These are phyloP conservation scores for Abrostola tripartita DNA, from an alignment of 2,888 invertebrate genomes.

Conservation along the genomic window DNA sequence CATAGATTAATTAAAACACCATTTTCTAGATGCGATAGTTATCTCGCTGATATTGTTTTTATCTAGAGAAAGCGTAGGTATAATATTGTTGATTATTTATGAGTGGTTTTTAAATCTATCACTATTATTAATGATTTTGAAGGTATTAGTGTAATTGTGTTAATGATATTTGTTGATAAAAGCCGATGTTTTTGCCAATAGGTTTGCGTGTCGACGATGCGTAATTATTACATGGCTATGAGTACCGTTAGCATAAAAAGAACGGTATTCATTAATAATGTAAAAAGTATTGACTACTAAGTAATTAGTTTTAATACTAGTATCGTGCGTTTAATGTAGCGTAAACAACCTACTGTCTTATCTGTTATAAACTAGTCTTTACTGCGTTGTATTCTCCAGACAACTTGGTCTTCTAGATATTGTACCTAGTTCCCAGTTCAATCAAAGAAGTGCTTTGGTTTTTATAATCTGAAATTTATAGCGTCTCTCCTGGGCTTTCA, in stretches of 20 bases:
- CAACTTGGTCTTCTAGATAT: too few relatives aligned
- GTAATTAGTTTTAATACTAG: too few relatives aligned
- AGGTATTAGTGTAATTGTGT: constrained; percentile 13
- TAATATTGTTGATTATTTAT: background rate
- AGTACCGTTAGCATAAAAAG: too few relatives aligned
- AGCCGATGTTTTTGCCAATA: background rate
- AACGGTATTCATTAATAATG: too few relatives aligned
- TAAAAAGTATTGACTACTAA: too few relatives aligned
- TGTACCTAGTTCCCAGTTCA: too few relatives aligned
- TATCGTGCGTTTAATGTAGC: too few relatives aligned
- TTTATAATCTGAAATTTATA: background rate
- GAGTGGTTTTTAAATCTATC: constrained; percentile 6
- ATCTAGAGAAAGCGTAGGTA: constrained; percentile 24
- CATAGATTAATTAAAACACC: constrained; percentile 47
- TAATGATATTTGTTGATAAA: background rate
- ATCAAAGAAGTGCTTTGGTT: too few relatives aligned
- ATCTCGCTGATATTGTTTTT: constrained; percentile 32
- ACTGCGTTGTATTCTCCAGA: too few relatives aligned
- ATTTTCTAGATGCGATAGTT: constrained; percentile 37
- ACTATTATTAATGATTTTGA: constrained; percentile 12
- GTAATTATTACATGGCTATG: background rate
- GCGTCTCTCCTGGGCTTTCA: background rate
- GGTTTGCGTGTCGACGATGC: too few relatives aligned
- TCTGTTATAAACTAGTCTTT: too few relatives aligned
- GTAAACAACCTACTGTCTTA: too few relatives aligned